These are phyloP conservation scores for Cataglyphis hispanica DNA, from an alignment of 1,140 invertebrate species.

Conservation along the genomic window DNA sequence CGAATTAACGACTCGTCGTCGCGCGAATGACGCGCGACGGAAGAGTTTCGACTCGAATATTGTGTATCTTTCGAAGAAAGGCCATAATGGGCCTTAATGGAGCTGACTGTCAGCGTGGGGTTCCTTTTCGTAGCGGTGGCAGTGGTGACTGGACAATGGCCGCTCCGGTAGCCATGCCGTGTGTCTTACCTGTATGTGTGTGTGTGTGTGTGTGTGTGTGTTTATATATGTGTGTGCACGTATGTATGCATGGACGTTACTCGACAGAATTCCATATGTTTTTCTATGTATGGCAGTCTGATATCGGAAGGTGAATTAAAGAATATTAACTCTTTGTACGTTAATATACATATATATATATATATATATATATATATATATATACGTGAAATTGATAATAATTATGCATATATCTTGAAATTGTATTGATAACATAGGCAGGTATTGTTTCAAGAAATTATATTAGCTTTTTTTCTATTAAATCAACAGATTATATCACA, in stretches of 20 bases:
- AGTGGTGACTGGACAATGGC: conserved; percentile 68
- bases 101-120: conserved; percentile 71
- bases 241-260: conserved; percentile 62
- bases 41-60: conserved; percentile 65
- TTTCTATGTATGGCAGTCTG: conserved; percentile 34
- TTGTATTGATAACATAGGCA: neutral
- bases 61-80: conserved; percentile 71
- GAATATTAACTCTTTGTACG: conserved; percentile 28
- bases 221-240: conserved; percentile 40
- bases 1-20: conserved; percentile 64
- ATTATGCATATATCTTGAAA: neutral
- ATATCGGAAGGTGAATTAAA: conserved; percentile 22
- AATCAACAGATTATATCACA: neutral
- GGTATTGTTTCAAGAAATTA: neutral
- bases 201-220: conserved; percentile 15
- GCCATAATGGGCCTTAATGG: conserved; percentile 76
- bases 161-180: conserved; percentile 77
- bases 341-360: neutral
- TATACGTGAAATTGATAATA: conserved; percentile 6
- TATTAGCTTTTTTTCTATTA: neutral
- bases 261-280: conserved; percentile 68
- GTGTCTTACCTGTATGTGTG: conserved; percentile 49
- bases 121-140: conserved; percentile 66
- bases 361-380: neutral
- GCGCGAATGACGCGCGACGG: conserved; percentile 59